Evolutionary conservation across 2,113 vertebrate species (phyloP).

Genomic region (Anoplopoma fimbria): DNA sequence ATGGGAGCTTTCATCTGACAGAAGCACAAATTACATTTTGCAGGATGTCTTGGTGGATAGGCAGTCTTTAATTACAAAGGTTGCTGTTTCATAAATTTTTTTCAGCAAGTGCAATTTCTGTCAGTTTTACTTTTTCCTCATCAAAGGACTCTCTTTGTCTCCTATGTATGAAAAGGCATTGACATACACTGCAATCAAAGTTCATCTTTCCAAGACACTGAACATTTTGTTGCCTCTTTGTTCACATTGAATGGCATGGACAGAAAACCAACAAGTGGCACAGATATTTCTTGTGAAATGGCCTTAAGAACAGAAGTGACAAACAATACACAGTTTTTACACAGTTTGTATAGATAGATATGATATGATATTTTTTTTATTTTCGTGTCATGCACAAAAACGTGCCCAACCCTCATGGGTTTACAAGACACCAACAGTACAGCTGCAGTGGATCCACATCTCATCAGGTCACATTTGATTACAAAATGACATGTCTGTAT

Average conservation of each 20-base stretch:
- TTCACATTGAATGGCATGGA: neutral
- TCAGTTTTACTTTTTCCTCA: neutral
- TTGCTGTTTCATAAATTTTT: slow-evolving; percentile 6
- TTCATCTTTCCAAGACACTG: neutral
- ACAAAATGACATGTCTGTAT: too few species aligned
- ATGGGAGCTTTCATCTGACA: slow-evolving; percentile 25
- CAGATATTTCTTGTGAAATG: neutral
- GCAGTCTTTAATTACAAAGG: neutral
- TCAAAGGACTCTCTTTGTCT: slow-evolving; percentile 9
- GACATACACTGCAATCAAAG: neutral
- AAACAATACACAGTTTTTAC: too few species aligned
- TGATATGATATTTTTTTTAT: too few species aligned
- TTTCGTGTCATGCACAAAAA: too few species aligned
- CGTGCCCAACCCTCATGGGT: too few species aligned
- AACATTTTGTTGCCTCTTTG: neutral
- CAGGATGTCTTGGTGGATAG: neutral
- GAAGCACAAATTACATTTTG: slow-evolving; percentile 1
- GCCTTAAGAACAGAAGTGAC: neutral
- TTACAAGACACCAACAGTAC: too few species aligned
- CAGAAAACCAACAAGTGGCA: neutral
- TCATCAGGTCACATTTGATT: too few species aligned
- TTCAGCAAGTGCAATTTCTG: slow-evolving; percentile 2
- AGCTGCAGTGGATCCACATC: too few species aligned
- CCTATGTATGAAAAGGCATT: neutral
- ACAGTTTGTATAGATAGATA: too few species aligned